These are phyloP conservation scores for Zeuzera pyrina DNA, from an alignment of 2,888 invertebrate genomes.

Conservation along the genomic window DNA sequence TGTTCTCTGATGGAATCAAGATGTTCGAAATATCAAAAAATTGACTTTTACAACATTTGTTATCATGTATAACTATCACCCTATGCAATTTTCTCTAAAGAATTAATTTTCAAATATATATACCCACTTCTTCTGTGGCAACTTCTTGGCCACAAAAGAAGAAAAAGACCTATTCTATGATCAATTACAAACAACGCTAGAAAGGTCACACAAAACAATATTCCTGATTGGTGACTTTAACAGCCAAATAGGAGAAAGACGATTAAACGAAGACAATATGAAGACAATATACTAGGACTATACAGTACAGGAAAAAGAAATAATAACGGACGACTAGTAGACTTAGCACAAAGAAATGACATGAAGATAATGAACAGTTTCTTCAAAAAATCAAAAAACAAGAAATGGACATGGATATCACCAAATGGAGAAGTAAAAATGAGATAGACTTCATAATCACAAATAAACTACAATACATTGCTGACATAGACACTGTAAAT, in stretches of 20 bases:
- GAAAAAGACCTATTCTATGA: too few relatives aligned
- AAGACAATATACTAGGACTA: not conserved
- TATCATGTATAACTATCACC: too few relatives aligned
- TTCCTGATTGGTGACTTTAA: constrained; percentile 1
- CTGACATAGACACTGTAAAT: too few relatives aligned
- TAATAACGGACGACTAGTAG: not conserved
- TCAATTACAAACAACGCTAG: not conserved
- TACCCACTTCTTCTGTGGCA: too few relatives aligned
- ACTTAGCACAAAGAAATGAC: not conserved
- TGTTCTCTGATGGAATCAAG: too few relatives aligned
- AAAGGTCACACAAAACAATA: not conserved
- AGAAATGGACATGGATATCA: constrained; percentile 1
- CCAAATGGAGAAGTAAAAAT: not conserved
- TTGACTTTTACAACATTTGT: too few relatives aligned
- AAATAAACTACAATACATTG: too few relatives aligned
- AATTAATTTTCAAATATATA: too few relatives aligned
- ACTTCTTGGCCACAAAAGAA: too few relatives aligned
- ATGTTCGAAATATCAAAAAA: too few relatives aligned
- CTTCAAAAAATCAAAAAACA: not conserved
- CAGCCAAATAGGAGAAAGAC: not conserved
- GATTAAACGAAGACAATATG: not conserved
- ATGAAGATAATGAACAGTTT: not conserved
- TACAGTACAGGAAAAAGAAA: not conserved
- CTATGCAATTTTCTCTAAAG: too few relatives aligned
- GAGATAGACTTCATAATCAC: constrained; percentile 1